Evolutionary conservation across 1,140 invertebrate genomes (phyloP).

Genomic region (Achroia grisella): DNA sequence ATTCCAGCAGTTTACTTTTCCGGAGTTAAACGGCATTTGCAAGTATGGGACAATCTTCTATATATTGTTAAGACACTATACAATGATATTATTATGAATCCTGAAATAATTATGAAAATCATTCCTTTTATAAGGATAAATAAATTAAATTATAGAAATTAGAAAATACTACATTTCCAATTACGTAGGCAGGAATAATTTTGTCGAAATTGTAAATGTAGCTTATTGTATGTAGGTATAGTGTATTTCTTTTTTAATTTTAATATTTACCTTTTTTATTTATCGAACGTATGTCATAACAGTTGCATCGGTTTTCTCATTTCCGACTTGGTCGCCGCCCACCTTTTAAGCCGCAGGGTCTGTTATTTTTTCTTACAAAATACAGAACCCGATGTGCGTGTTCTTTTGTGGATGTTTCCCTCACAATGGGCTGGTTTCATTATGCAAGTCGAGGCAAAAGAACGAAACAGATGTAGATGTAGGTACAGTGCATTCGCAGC

Average conservation of each 20-base stretch:
- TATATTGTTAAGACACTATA: no score
- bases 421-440: slow-evolving; percentile 63
- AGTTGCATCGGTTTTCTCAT: slow-evolving; percentile 64
- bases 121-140: no score
- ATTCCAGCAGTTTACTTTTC: no score
- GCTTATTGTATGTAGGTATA: no score
- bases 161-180: no score
- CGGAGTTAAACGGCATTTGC: no score
- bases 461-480: slow-evolving; percentile 71
- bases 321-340: slow-evolving; percentile 52
- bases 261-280: slow-evolving; percentile 3
- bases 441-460: slow-evolving; percentile 56
- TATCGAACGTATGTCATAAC: slow-evolving; percentile 67
- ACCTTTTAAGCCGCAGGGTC: slow-evolving; percentile 45
- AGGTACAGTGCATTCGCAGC: slow-evolving; percentile 47
- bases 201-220: not conserved
- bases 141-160: no score
- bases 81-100: no score
- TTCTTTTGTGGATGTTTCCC: slow-evolving; percentile 60
- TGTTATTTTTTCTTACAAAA: slow-evolving; percentile 62
- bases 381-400: slow-evolving; percentile 43
- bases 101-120: no score
- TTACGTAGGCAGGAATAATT: no score
- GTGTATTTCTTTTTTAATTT: no score
- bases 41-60: no score